Base-by-base conservation (phyloP, 2,113 vertebrate species). In the Heliornis fulica region DNA sequence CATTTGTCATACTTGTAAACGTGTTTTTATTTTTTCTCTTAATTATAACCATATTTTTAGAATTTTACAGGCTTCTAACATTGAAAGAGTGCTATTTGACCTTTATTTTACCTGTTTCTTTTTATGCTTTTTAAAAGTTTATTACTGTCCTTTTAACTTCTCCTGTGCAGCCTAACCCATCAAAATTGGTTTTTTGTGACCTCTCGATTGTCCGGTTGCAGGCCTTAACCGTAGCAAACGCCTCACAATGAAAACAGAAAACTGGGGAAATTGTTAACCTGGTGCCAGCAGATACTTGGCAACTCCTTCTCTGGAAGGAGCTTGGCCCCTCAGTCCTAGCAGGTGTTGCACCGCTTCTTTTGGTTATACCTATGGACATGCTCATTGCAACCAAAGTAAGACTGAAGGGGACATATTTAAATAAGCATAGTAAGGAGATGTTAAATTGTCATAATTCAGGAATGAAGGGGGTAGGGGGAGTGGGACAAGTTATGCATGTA, bases 241-340 rank as follows among this genome's bases (percentile, higher is more conserved):
- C 77, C 87, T 97, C 97, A 72, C 19, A 22, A 32, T 78, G 63
- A 40, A 96, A 78, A 22, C 97, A 93, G 50, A 93, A 97, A 79
- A 87, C 93, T 19, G 94, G 96, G 13, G 91, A 97, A 87, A 79
- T 97, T 51, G 96, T 97, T 66, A 96, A 98, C 71, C 71, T 98
- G 68, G 96, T 97, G 90, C 97, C 93, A 48, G 61, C 82, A 48
- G 97, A 98, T 89, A 87, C 93, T 56, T 96, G 97, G 65, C 94
- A 97, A 50, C 92, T 98, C 22, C 95, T 98, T 32, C 97, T 98
- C 50, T 98, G 97, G 97, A 87, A 95, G 76, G 98, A 98, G 65
- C 93, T 97, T 50, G 97, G 97, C 7, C 86, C 84, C 20, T 96
- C 97, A 2, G 94, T 97, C 14, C 87, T 97, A 56, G 97, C 94